A percentile compares a stretch with the other conserved stretches of the same genome.
Evolutionary conservation across 1,140 invertebrate genomes (phyloP).

Genomic region (Aradophagus sp.): DNA sequence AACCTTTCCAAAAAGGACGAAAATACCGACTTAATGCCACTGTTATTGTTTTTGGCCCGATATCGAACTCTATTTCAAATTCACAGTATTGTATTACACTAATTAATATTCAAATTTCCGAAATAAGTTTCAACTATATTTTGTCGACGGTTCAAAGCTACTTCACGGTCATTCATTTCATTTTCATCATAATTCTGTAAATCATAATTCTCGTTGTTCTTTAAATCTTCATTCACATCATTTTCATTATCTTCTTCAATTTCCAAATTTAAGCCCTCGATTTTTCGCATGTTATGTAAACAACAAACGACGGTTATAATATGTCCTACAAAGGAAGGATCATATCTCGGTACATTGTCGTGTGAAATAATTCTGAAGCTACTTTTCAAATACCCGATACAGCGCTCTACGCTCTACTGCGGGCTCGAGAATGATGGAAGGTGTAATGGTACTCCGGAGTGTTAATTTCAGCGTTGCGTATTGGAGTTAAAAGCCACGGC

Average conservation of each 20-base stretch:
- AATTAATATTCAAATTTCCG: too few species aligned
- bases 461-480: background rate
- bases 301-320: conserved; percentile 4
- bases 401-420: conserved; percentile 2
- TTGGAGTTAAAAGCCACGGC: conserved; percentile 10
- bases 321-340: background rate
- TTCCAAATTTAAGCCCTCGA: conserved; percentile 4
- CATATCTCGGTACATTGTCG: conserved; percentile 1
- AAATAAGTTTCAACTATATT: too few species aligned
- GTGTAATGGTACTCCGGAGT: conserved; percentile 14
- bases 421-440: background rate
- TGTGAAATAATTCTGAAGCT: conserved; percentile 1
- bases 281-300: conserved; percentile 6
- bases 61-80: too few species aligned
- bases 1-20: too few species aligned
- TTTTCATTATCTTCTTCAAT: conserved; percentile 1
- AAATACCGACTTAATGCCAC: too few species aligned
- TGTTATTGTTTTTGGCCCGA: too few species aligned
- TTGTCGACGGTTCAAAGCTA: conserved; percentile 2
- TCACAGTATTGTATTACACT: too few species aligned
- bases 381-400: conserved; percentile 3
- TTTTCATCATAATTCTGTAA: background rate
- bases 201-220: background rate
- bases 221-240: too few species aligned
- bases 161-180: background rate